phyloP scores from a whole-genome alignment of 2,888 invertebrate species.

The Ichneumoninae sp. region DNA sequence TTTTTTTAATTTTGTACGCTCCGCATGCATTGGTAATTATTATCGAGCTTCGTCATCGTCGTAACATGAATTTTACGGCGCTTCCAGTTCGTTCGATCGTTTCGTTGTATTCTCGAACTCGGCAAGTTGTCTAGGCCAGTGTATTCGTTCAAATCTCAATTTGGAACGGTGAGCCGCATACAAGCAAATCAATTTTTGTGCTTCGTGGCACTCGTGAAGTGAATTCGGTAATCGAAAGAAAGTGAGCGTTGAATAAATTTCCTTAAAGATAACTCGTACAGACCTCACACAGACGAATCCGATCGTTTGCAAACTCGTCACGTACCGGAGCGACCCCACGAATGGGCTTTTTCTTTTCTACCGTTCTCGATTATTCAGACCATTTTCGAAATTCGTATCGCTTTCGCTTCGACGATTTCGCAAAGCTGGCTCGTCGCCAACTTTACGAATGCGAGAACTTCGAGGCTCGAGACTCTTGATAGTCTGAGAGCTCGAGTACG shows the following conservation, averaged over 20 bases:
- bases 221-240: slow-evolving; percentile 41
- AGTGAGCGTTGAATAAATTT: slow-evolving; percentile 41
- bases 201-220: slow-evolving; percentile 44
- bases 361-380: slow-evolving; percentile 35
- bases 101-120: slow-evolving; percentile 36
- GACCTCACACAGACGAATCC: neutral
- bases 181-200: slow-evolving; percentile 40
- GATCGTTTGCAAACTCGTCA: slow-evolving; percentile 11
- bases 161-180: slow-evolving; percentile 40
- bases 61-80: slow-evolving; percentile 20
- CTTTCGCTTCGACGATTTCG: slow-evolving; percentile 65
- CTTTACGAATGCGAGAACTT: slow-evolving; percentile 45
- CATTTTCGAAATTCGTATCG: slow-evolving; percentile 58
- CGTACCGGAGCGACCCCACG: slow-evolving; percentile 23
- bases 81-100: slow-evolving; percentile 45
- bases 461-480: neutral
- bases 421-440: slow-evolving; percentile 64
- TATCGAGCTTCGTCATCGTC: neutral
- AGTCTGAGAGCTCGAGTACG: slow-evolving; percentile 35
- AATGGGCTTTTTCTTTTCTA: slow-evolving; percentile 32
- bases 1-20: slow-evolving; percentile 1
- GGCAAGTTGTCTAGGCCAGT: slow-evolving; percentile 46
- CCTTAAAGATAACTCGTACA: slow-evolving; percentile 3
- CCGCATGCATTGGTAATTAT: slow-evolving; percentile 12
- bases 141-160: slow-evolving; percentile 48